Base-by-base conservation (phyloP, 2,797 vertebrate species). In the Catharus ustulatus region DNA sequence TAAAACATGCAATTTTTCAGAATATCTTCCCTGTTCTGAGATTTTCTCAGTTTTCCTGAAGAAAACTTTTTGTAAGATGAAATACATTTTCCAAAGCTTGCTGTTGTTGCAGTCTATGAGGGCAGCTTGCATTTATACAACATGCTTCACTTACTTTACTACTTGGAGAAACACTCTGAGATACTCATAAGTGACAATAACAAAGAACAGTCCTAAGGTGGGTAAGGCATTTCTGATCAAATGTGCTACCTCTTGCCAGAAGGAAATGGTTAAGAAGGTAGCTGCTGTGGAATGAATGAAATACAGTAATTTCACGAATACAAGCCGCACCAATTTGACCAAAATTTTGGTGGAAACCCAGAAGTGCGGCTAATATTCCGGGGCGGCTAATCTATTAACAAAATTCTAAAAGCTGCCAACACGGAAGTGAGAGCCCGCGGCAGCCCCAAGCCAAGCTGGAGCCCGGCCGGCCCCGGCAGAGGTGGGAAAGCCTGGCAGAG, bases 1-100 rank as follows among this genome's bases (percentile, higher is more conserved):
- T 12, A 82, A 87, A 82, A 90, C 22, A 73, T 27, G 43, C 23
- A 13, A 57, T 84, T 87, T 90, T 88, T 90, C 64, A 59, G 59
- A 78, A 42, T 79, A 61, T 18, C 13, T 73, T 88, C 61, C 43
- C 63, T 92, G 34, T 71, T 89, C 61, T 82, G 59, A 23, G 67
- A 74, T 74, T 94, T 79, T 24, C 16, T 94, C 59, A 38, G 36
- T 64, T 77, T 84, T 92, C 26, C 27, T 81, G 51, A 54, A 54
- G 30, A 32, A 54, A 54, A 32, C 29, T 32, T 54, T 13, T 63
- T 71, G 62, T 24, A 61, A 84, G 45, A 58, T 2, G 6, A 92
- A 92, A 82, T 30, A 89, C 7, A 74, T 77, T 87, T 84, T 79
- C 77, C 49, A 77, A 90, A 92, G 57, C 49, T 93, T 94, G 86